These are phyloP conservation scores for Phylloscopus collybita DNA, from an alignment of 2,797 vertebrate species.

Conservation along the genomic window DNA sequence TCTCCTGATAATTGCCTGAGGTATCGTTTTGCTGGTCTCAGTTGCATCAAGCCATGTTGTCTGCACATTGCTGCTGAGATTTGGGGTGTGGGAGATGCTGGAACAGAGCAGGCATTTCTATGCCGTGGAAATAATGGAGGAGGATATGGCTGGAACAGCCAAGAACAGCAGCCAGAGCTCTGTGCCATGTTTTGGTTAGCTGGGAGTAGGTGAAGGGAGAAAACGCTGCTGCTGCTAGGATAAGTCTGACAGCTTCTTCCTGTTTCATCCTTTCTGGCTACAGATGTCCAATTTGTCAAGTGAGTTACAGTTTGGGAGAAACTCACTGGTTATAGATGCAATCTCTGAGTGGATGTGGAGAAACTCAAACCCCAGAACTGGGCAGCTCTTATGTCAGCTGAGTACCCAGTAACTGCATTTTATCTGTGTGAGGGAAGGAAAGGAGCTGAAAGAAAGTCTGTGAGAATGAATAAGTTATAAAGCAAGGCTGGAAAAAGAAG, in stretches of 20 bases:
- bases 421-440: not conserved
- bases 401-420: not conserved
- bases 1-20: not conserved
- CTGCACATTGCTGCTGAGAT: not conserved
- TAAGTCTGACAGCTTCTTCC: slow-evolving; percentile 21
- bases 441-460: not conserved
- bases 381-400: not conserved
- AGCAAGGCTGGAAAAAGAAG: not conserved
- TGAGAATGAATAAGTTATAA: not conserved
- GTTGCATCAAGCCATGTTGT: not conserved
- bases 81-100: not conserved
- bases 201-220: slow-evolving; percentile 38
- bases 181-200: slow-evolving; percentile 32
- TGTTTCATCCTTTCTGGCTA: not conserved
- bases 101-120: not conserved
- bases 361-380: not conserved
- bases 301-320: not conserved
- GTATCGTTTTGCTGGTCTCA: not conserved
- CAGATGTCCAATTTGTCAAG: not conserved
- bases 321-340: not conserved
- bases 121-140: not conserved
- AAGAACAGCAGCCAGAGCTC: slow-evolving; percentile 48
- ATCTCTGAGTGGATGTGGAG: not conserved
- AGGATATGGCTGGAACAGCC: not conserved
- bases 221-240: not conserved